A percentile compares a stretch with the other conserved stretches of the same genome.
These are phyloP conservation scores for Aurelia sp. DNA, from an alignment of 30 jellyfish, hydroid and myxozoan species.

Conservation along the genomic window DNA sequence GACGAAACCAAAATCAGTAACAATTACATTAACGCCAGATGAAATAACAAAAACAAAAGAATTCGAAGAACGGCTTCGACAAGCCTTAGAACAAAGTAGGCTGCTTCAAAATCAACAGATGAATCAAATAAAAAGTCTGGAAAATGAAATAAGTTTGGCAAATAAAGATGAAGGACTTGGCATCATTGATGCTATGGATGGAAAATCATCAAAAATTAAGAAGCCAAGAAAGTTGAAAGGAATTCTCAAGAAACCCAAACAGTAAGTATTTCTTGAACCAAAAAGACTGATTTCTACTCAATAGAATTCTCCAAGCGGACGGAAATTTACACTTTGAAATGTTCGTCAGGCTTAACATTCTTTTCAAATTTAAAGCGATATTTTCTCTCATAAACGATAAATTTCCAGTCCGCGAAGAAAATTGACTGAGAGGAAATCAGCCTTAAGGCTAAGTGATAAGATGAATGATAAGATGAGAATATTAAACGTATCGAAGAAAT, in stretches of 20 bases:
- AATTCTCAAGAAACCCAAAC: slow-evolving; percentile 93
- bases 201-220: slow-evolving; percentile 37
- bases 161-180: slow-evolving; percentile 62
- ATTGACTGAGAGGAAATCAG: no score
- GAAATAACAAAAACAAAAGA: slow-evolving; percentile 83
- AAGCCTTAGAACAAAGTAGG: slow-evolving; percentile 94
- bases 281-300: no score
- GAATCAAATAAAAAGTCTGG: slow-evolving; percentile 75
- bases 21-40: slow-evolving; percentile 88
- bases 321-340: no score
- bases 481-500: no score
- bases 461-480: no score
- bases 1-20: slow-evolving; percentile 38
- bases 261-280: slow-evolving; percentile 56
- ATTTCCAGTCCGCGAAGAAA: no score
- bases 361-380: no score
- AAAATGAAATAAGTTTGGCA: slow-evolving; percentile 49
- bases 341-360: no score
- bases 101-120: slow-evolving; percentile 82
- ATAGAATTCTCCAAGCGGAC: no score
- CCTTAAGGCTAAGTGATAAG: no score
- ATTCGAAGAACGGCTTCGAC: slow-evolving; percentile 85
- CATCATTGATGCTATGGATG: slow-evolving; percentile 50
- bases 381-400: no score
- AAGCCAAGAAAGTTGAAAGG: slow-evolving; percentile 87